Evolutionary conservation across 2,797 vertebrate genomes (phyloP).

Genomic region (Falco columbarius): DNA sequence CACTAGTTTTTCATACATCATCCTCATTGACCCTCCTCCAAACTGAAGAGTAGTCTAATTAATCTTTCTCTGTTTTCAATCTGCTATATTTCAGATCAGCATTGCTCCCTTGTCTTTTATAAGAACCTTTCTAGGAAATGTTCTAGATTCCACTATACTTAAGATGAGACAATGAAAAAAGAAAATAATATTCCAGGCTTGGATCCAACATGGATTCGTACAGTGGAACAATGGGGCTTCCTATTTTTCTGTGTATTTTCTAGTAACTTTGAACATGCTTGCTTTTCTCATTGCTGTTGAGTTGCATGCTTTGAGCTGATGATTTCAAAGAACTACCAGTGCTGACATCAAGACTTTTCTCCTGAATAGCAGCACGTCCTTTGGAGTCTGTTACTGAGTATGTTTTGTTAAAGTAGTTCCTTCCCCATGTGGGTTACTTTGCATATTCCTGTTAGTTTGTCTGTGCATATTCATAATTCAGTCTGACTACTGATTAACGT

Average conservation of each 20-base stretch:
- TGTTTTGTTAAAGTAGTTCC: not conserved
- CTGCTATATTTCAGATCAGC: not conserved
- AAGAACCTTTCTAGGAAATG: not conserved
- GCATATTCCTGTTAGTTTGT: not conserved
- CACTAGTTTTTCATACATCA: not conserved
- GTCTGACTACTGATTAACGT: not conserved
- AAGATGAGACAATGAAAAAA: not conserved
- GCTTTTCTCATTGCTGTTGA: not conserved
- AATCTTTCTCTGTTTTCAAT: not conserved
- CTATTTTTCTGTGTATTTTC: not conserved
- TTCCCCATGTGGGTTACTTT: not conserved
- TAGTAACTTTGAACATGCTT: not conserved
- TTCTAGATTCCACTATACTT: not conserved
- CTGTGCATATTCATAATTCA: conserved; percentile 14
- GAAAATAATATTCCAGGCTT: not conserved
- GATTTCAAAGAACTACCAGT: not conserved
- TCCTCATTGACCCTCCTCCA: not conserved
- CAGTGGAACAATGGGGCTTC: rapidly evolving
- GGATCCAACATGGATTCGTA: not conserved
- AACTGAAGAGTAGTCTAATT: not conserved
- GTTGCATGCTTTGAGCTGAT: not conserved
- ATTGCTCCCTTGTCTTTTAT: not conserved
- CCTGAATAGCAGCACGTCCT: not conserved
- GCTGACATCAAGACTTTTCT: not conserved
- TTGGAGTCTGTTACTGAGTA: not conserved